A percentile compares a stretch with the other conserved stretches of the same genome.
phyloP scores from a whole-genome alignment of 2,888 invertebrate species.

The Mimas tiliae region DNA sequence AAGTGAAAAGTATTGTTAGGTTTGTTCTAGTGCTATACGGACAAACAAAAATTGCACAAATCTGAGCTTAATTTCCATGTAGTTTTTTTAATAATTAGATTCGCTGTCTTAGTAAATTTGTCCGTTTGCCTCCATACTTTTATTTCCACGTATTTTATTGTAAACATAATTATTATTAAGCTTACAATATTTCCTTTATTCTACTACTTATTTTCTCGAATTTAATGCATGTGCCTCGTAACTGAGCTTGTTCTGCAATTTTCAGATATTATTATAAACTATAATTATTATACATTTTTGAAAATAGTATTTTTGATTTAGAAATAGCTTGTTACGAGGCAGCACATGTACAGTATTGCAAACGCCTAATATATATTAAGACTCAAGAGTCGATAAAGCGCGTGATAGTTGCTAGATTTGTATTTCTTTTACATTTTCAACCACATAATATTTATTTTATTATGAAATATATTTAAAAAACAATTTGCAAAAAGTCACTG shows the following conservation, averaged over 20 bases:
- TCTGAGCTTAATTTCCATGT: not conserved
- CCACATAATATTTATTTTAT: conserved; percentile 9
- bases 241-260: not conserved
- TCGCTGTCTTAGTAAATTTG: not conserved
- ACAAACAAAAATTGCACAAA: conserved; percentile 4
- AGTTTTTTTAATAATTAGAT: not conserved
- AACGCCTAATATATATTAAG: conserved; percentile 18
- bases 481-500: not conserved
- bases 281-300: not conserved
- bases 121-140: conserved; percentile 7
- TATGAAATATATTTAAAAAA: not conserved
- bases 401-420: conserved; percentile 7
- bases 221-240: conserved; percentile 30
- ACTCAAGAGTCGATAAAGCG: not conserved
- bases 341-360: conserved; percentile 3
- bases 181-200: conserved; percentile 29
- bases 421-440: not conserved
- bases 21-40: not conserved
- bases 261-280: not conserved
- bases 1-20: conserved; percentile 12
- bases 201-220: conserved; percentile 33
- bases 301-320: not conserved
- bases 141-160: conserved; percentile 3
- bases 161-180: not conserved
- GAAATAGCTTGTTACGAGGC: not conserved